Percentiles rank a stretch among this genome's conserved stretches.
phyloP scores from a whole-genome alignment of 1,140 invertebrate species.

The Micrasema longulum region DNA sequence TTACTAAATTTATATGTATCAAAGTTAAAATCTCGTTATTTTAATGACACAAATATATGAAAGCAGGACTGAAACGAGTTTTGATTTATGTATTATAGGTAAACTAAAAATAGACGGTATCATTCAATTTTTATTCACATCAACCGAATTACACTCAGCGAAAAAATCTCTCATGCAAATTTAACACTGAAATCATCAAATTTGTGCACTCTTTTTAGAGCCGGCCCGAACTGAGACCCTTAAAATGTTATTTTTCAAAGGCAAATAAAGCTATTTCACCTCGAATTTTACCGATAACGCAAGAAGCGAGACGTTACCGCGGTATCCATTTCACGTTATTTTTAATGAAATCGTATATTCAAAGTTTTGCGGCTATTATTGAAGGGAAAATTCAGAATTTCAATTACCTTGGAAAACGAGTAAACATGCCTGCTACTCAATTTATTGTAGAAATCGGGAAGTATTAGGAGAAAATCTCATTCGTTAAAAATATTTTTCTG shows the following conservation, averaged over 20 bases:
- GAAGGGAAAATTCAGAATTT: slow-evolving; percentile 26
- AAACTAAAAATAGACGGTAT: too few species aligned
- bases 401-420: slow-evolving; percentile 24
- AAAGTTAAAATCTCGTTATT: too few species aligned
- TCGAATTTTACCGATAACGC: slow-evolving; percentile 10
- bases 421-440: slow-evolving; percentile 25
- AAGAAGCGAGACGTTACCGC: background rate
- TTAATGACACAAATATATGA: too few species aligned
- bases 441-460: slow-evolving; percentile 24
- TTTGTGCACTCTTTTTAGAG: too few species aligned
- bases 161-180: too few species aligned
- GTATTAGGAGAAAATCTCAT: slow-evolving; percentile 28
- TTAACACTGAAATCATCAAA: too few species aligned
- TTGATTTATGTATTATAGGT: too few species aligned
- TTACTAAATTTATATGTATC: too few species aligned
- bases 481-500: too few species aligned
- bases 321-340: slow-evolving; percentile 24
- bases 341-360: slow-evolving; percentile 33
- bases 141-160: too few species aligned
- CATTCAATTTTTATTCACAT: too few species aligned
- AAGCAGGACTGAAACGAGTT: too few species aligned
- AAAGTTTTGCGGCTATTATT: slow-evolving; percentile 28
- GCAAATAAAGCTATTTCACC: slow-evolving; percentile 9
- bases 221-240: background rate
- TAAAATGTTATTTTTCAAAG: slow-evolving; percentile 2